Base-by-base conservation (phyloP, 1,140 invertebrate genomes). In the Odontomachus brunneus region DNA sequence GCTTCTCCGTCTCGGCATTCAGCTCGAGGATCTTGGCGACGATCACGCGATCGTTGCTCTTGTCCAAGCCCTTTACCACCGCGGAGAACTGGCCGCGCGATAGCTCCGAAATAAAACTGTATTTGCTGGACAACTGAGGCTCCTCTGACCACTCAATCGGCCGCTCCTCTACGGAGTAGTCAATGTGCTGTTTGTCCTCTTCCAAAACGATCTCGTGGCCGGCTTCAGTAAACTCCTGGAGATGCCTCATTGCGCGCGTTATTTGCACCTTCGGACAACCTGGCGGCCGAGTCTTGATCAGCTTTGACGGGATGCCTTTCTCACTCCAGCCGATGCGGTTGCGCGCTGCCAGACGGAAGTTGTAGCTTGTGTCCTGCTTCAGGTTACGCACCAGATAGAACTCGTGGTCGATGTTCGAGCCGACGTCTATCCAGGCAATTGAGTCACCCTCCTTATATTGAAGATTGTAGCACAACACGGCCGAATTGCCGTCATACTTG, bases 301-400 rank as follows among this genome's bases (percentile, higher is more conserved):
- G 90, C 82, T 96, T 95, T 7, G 97, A 96, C 0, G 96, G 96
- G 38, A 97, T 96, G 59, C 97, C 97, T 84, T 96, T 96, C 67
- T 97, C 97, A 90, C 97, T 97, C 97, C 97, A 98, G n/a, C 98
- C 99, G 90, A 99, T 98, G 49, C 96, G 96, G 93, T 99, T 99
- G 71, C 96, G 95, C 0, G 98, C 98, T 2, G 97, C 96, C 11
- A 99, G 94, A 71, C 98, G 95, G 94, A 99, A 99, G 72, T 98
- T 96, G 92, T 99, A 99, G 74, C 95, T 96, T 1, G 96, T 97
- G 69, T 97, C 95, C 0, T 97, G 96, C 82, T 96, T 93, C 2
- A 99, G 95, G 84, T 97, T 96, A 85, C 96, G 95, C 0, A 99
- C 95, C 0, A 99, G 92, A 89, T 97, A 99, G 92, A 98, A 99